Base-by-base conservation (phyloP, 1,140 invertebrate species). In the Heliconius eleuchia region DNA sequence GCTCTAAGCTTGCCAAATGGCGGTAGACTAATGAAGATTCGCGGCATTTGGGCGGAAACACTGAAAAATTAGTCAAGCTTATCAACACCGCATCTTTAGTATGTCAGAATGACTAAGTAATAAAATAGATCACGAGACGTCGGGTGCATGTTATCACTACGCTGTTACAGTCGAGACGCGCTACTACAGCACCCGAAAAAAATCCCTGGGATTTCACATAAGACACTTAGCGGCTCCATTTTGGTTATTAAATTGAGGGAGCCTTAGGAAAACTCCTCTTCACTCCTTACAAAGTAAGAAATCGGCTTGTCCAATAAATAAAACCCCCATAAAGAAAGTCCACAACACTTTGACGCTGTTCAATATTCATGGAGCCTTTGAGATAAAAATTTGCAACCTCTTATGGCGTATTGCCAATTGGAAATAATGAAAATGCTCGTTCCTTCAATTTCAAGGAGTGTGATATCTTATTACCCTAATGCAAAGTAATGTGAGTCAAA, bases 161-260 rank as follows among this genome's bases (percentile, higher is more conserved):
- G 81, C 87, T 84, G 86, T 90, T 86, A 85, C 85, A 89, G 87
- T 85, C 87, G 85, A 81, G 85, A 84, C 82, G 81, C 84, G 87
- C 27, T 66, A 30, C 60, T 66, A 30, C 18, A 66, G 27, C 60
- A 30, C 13, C 60, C 60, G 71, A 39, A 72, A 72, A 90, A 92
- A 92, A 93, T 93, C 91, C 89, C 79, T 84, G 81, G 87, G 91
- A 92, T 92, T 91, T 86, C 87, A 78, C 88, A 84, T 89, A 87
- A 92, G 88, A 91, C 90, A 93, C 91, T 86, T 87, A 85, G 84
- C 84, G 86, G 86, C 86, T 91, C 89, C 87, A 91, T 92, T 88
- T 90, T 86, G 88, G 89, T 89, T 93, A 93, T 94, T 93, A 92
- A 91, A 89, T 87, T 87, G 86, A 93, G 90, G 91, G 89, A 89